Conservation (phyloP, 1,140 invertebrate genomes). For the Drosophila kurseongensis region DNA sequence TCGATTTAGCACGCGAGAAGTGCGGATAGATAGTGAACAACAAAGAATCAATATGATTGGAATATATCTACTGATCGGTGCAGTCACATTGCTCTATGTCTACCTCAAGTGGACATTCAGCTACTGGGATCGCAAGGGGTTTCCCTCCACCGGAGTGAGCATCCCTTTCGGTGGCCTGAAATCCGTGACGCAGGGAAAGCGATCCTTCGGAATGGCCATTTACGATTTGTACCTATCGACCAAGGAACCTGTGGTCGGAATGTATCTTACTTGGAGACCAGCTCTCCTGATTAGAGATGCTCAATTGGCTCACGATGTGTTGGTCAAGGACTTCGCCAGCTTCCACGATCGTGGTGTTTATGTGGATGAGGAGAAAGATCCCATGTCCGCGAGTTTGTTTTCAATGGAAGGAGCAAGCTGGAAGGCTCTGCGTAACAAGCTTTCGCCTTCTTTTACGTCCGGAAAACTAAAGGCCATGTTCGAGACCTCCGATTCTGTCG, state of each 20-base stretch:
- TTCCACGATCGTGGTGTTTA: conserved; percentile 85
- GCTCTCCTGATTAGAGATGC: conserved; percentile 85
- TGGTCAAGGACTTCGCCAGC: conserved; percentile 84
- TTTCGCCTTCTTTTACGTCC: conserved; percentile 86
- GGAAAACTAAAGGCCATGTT: conserved; percentile 87
- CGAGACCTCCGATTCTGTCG: conserved; percentile 81
- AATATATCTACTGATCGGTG: conserved; percentile 34
- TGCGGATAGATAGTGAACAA: conserved; percentile 1
- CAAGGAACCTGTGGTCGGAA: conserved; percentile 67
- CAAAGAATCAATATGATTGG: conserved; percentile 38
- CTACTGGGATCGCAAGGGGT: conserved; percentile 75
- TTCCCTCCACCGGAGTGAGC: conserved; percentile 28
- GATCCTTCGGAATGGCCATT: conserved; percentile 70
- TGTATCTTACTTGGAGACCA: conserved; percentile 78
- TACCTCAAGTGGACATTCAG: conserved; percentile 66
- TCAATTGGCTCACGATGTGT: conserved; percentile 82
- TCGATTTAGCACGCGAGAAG: conserved; percentile 6
- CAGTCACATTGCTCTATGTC: conserved; percentile 45
- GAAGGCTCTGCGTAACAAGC: conserved; percentile 85
- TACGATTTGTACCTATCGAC: conserved; percentile 63
- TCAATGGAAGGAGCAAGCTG: conserved; percentile 84
- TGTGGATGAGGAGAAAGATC: conserved; percentile 76
- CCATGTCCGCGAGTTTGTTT: conserved; percentile 84
- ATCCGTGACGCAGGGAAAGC: conserved; percentile 31
- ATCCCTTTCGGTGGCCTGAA: conserved; percentile 75